Percentiles rank a stretch among this genome's conserved stretches.
These are phyloP conservation scores for Allophyes oxyacanthae DNA, from an alignment of 2,888 invertebrate genomes.

Conservation along the genomic window DNA sequence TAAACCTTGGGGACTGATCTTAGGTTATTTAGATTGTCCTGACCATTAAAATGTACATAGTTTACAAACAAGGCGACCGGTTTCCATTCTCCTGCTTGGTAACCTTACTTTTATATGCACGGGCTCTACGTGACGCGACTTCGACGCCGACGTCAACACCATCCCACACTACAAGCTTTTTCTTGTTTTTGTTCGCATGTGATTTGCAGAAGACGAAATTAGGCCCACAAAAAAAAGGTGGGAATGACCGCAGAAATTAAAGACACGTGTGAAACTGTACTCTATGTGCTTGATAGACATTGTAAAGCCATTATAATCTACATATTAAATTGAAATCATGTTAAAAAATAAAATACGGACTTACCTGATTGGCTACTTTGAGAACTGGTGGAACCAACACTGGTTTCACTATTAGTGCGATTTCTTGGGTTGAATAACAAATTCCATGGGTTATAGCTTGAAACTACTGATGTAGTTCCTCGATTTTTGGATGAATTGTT, in stretches of 20 bases:
- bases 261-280: neutral
- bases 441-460: constrained; percentile 82
- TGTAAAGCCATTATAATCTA: neutral
- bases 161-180: constrained; percentile 10
- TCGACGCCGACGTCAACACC: constrained; percentile 23
- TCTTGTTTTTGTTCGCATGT: constrained; percentile 30
- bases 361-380: constrained; percentile 77
- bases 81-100: constrained; percentile 51
- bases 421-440: constrained; percentile 78
- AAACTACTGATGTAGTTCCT: constrained; percentile 61
- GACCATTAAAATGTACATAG: constrained; percentile 11
- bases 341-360: constrained; percentile 29
- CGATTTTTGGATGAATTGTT: constrained; percentile 70
- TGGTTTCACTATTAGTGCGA: constrained; percentile 83
- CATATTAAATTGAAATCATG: neutral
- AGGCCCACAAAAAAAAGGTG: constrained; percentile 3
- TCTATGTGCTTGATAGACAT: neutral
- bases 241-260: neutral
- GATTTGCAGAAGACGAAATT: constrained; percentile 9
- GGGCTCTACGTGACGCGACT: constrained; percentile 34
- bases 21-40: constrained; percentile 30
- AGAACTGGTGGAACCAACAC: constrained; percentile 71
- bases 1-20: constrained; percentile 33
- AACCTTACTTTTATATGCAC: constrained; percentile 50
- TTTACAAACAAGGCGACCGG: constrained; percentile 51